Percentiles rank a stretch among this genome's conserved stretches.
Conservation (phyloP, 2,113 vertebrate genomes). For the Platysteira castanea region DNA sequence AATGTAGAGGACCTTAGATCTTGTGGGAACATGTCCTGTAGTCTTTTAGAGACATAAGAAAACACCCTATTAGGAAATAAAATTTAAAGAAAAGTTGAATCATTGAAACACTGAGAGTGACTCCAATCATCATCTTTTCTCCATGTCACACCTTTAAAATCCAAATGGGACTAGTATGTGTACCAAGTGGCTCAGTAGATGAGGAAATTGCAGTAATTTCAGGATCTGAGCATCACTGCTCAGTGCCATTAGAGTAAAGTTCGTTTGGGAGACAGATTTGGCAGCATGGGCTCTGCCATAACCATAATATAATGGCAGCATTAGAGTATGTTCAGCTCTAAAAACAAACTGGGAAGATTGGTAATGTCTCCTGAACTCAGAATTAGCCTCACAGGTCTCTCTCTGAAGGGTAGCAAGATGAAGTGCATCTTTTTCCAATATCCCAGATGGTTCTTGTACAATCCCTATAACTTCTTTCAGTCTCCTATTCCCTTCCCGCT, state of each 20-base stretch:
- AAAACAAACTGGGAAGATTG: not conserved
- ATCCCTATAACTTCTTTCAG: conserved; percentile 10
- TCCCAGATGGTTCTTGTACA: conserved; percentile 35
- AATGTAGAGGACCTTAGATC: not conserved
- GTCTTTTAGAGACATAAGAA: not conserved
- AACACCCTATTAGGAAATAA: not conserved
- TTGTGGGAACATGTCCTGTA: not conserved
- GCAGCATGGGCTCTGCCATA: not conserved
- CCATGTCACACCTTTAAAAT: not conserved
- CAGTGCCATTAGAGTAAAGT: not conserved
- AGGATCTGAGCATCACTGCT: not conserved
- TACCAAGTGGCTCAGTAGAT: not conserved
- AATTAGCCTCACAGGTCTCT: not conserved
- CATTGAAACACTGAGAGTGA: not conserved
- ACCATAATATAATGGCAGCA: not conserved
- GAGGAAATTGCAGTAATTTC: not conserved
- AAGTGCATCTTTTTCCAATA: conserved; percentile 12
- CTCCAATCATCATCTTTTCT: rapidly evolving
- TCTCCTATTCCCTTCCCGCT: conserved; percentile 7
- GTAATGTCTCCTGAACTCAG: not conserved
- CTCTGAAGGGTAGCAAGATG: not conserved
- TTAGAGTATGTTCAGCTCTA: not conserved
- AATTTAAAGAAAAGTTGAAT: not conserved
- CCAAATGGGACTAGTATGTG: not conserved
- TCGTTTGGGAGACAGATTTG: not conserved